phyloP scores from a whole-genome alignment of 2,113 vertebrate species.

The Istiophorus platypterus region DNA sequence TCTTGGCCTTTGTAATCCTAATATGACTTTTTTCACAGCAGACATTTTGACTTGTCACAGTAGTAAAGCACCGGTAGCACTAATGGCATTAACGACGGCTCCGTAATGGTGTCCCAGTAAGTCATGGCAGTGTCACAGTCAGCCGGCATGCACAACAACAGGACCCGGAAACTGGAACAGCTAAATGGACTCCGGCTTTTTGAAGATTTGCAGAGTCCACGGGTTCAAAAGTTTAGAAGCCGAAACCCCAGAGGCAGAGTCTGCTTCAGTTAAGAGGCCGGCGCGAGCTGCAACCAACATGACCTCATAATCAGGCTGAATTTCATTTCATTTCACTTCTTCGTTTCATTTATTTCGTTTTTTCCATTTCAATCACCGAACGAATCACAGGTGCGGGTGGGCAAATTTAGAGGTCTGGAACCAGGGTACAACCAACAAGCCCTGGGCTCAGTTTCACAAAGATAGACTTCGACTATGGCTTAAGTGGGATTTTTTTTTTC shows the following conservation, averaged over 20 bases:
- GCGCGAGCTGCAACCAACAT: background rate
- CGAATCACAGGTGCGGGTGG: too few relatives aligned
- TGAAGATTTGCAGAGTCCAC: background rate
- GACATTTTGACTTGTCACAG: constrained; percentile 6
- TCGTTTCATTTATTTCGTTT: background rate
- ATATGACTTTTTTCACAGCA: constrained; percentile 23
- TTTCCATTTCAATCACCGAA: background rate
- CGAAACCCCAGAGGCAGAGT: background rate
- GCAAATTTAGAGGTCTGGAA: background rate
- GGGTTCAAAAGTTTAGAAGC: background rate
- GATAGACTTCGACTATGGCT: background rate
- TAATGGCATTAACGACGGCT: background rate
- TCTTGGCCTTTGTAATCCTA: background rate
- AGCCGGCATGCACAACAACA: background rate
- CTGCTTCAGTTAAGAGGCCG: background rate
- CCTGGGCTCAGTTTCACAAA: background rate
- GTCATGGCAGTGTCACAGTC: background rate
- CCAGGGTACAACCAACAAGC: background rate
- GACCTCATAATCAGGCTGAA: background rate
- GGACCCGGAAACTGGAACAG: background rate
- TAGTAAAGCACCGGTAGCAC: background rate
- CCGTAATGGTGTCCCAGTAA: background rate
- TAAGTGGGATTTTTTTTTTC: background rate
- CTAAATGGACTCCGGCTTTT: constrained; percentile 5
- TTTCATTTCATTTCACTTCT: background rate